phyloP scores from a whole-genome alignment of 2,888 invertebrate species.

The Apodemia duryi region DNA sequence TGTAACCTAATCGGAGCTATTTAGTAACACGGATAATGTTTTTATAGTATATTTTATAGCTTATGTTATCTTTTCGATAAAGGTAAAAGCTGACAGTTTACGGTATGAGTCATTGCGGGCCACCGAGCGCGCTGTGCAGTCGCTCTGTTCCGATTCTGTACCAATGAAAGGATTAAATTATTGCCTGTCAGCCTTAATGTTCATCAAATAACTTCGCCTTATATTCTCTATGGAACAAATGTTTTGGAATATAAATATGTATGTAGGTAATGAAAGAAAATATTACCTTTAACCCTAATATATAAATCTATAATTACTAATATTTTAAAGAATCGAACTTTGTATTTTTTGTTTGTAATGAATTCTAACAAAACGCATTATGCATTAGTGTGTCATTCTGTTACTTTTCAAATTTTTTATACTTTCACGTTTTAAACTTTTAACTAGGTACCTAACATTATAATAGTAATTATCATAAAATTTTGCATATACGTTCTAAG shows the following conservation, averaged over 20 bases:
- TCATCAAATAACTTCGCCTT: constrained; percentile 61
- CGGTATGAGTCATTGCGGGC: constrained; percentile 39
- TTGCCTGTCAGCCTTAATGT: constrained; percentile 55
- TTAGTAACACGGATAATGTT: constrained; percentile 9
- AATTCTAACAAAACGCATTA: neutral
- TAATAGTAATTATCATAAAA: too few species aligned
- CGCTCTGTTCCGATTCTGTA: constrained; percentile 41
- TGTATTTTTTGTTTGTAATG: neutral
- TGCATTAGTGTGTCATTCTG: too few species aligned
- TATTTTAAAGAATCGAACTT: neutral
- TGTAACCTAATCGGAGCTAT: constrained; percentile 3
- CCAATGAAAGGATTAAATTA: constrained; percentile 61
- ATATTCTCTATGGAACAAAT: constrained; percentile 31
- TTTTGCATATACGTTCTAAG: too few species aligned
- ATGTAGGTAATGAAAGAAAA: neutral
- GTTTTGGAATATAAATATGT: neutral
- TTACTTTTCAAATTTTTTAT: too few species aligned
- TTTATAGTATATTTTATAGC: constrained; percentile 17
- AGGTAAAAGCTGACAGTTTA: constrained; percentile 35
- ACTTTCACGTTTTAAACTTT: too few species aligned
- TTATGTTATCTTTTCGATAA: constrained; percentile 26
- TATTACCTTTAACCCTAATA: neutral
- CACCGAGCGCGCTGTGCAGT: constrained; percentile 43
- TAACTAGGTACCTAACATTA: too few species aligned
- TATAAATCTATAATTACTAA: neutral